These are phyloP conservation scores for Cuculus canorus DNA, from an alignment of 2,797 vertebrate species.

Conservation along the genomic window DNA sequence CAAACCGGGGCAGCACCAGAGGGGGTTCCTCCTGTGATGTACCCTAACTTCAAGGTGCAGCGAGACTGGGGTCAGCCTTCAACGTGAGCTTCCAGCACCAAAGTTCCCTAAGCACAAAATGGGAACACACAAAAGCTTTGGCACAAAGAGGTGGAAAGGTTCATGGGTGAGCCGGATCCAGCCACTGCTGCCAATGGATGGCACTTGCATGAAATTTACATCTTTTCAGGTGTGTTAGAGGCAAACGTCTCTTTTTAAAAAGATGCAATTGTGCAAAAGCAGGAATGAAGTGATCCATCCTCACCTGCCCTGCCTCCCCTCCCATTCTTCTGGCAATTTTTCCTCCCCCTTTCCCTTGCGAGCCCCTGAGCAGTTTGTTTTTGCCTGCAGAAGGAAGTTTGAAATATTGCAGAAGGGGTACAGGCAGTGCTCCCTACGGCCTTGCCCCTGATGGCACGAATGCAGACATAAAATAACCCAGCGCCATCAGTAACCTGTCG, in stretches of 20 bases:
- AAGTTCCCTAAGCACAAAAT: not conserved
- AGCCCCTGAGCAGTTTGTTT: slow-evolving; percentile 71
- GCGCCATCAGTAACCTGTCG: slow-evolving; percentile 95
- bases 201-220: not conserved
- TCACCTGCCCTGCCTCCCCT: not conserved
- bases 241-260: not conserved
- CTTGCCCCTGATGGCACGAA: slow-evolving; percentile 74
- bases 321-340: slow-evolving; percentile 5
- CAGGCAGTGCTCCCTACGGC: slow-evolving; percentile 72
- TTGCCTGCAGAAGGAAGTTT: slow-evolving; percentile 77
- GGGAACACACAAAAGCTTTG: not conserved
- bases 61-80: fast-evolving
- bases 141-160: not conserved
- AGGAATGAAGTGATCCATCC: not conserved
- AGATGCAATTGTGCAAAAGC: not conserved
- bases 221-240: not conserved
- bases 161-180: not conserved
- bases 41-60: fast-evolving
- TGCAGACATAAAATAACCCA: slow-evolving; percentile 79
- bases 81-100: not conserved
- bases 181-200: not conserved
- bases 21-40: not conserved
- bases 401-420: slow-evolving; percentile 77
- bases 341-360: slow-evolving; percentile 65
- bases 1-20: not conserved